Conservation (phyloP, 35 echinoderm and acorn worm genomes). For the Stichopus chloronotus region DNA sequence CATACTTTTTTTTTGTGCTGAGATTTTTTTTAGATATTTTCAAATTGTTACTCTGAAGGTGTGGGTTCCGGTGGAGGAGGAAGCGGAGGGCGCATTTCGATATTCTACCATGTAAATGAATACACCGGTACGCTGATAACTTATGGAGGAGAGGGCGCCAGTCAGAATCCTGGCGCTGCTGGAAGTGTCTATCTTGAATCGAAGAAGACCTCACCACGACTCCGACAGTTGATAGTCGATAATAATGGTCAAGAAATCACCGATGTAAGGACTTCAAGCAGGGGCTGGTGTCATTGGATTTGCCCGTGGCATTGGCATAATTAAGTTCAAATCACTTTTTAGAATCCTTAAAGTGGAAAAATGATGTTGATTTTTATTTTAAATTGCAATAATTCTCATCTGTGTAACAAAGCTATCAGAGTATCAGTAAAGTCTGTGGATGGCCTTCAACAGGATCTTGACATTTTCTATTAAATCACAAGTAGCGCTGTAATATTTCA, state of each 20-base stretch:
- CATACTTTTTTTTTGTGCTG: background rate
- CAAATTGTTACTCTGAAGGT: slow-evolving; percentile 39
- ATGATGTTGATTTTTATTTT: too few species aligned
- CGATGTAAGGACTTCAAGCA: slow-evolving; percentile 48
- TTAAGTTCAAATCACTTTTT: too few species aligned
- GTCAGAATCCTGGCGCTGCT: slow-evolving; percentile 72
- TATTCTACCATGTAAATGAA: slow-evolving; percentile 48
- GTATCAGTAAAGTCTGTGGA: too few species aligned
- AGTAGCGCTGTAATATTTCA: too few species aligned
- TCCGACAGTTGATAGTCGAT: slow-evolving; percentile 65
- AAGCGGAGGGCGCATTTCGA: slow-evolving; percentile 77
- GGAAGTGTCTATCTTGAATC: slow-evolving; percentile 77
- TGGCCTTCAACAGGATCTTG: too few species aligned
- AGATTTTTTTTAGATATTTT: background rate
- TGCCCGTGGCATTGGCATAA: too few species aligned
- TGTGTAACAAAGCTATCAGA: too few species aligned
- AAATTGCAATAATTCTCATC: too few species aligned
- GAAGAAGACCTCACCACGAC: slow-evolving; percentile 7
- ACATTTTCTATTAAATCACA: too few species aligned
- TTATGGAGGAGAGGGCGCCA: slow-evolving; percentile 64
- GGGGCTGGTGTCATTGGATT: too few species aligned
- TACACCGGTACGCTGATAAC: slow-evolving; percentile 61
- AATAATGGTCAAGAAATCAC: slow-evolving; percentile 71
- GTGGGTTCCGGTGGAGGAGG: slow-evolving; percentile 72
- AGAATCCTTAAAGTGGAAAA: too few species aligned